These are phyloP conservation scores for Apoda limacodes DNA, from an alignment of 2,888 invertebrate genomes.

Conservation along the genomic window DNA sequence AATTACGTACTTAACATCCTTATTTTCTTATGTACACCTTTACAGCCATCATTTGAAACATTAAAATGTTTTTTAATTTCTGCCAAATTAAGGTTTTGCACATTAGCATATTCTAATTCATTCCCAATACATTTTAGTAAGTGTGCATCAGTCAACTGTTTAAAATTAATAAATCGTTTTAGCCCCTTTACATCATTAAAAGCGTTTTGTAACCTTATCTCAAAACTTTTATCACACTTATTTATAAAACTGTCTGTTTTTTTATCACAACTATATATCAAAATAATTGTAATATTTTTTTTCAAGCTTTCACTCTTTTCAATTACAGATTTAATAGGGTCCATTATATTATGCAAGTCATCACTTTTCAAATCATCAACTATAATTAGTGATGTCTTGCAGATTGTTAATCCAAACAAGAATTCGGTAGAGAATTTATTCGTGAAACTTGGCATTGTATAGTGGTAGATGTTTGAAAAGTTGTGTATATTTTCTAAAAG, in stretches of 20 bases:
- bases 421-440: constrained; percentile 38
- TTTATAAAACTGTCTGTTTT: constrained; percentile 26
- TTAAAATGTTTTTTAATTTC: constrained; percentile 44
- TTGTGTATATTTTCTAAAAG: constrained; percentile 34
- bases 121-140: constrained; percentile 44
- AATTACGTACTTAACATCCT: constrained; percentile 36
- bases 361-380: constrained; percentile 42
- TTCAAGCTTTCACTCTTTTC: constrained; percentile 37
- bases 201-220: constrained; percentile 25
- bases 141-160: constrained; percentile 32
- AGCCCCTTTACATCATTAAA: constrained; percentile 30
- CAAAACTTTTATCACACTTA: constrained; percentile 34
- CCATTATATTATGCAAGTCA: constrained; percentile 29
- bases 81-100: constrained; percentile 26
- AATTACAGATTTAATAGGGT: constrained; percentile 31
- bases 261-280: constrained; percentile 47
- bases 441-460: constrained; percentile 47
- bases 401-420: constrained; percentile 43
- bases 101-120: constrained; percentile 28
- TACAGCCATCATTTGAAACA: constrained; percentile 53
- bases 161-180: constrained; percentile 41
- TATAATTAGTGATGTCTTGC: constrained; percentile 39
- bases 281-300: constrained; percentile 40
- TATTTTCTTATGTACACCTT: constrained; percentile 55
- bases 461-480: constrained; percentile 51